phyloP scores from a whole-genome alignment of 2,113 vertebrate species.

The Pedionomus torquatus region DNA sequence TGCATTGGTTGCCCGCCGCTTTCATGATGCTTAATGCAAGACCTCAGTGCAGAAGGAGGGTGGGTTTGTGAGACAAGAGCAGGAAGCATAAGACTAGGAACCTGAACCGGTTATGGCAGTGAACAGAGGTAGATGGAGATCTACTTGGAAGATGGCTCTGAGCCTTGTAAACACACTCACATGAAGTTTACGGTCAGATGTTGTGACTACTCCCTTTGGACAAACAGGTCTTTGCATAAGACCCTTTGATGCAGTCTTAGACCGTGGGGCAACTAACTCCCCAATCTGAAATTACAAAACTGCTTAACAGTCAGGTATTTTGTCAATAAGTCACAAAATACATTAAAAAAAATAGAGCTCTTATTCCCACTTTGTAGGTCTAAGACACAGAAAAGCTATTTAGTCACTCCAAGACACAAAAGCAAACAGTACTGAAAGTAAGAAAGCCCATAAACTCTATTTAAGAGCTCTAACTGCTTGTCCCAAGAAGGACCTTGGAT shows the following conservation, averaged over 20 bases:
- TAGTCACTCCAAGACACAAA: background rate
- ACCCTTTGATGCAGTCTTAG: background rate
- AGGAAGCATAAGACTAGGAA: background rate
- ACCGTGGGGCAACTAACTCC: background rate
- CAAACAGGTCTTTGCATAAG: background rate
- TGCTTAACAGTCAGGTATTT: background rate
- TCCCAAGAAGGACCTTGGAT: background rate
- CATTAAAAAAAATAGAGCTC: background rate
- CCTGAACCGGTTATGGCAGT: accelerated
- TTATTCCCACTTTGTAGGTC: background rate
- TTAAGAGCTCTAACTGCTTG: background rate
- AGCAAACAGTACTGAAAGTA: background rate
- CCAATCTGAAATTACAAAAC: background rate
- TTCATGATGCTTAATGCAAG: background rate
- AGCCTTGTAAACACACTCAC: background rate
- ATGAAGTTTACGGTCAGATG: background rate
- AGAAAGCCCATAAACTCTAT: background rate
- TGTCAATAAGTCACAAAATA: background rate
- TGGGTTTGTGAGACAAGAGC: background rate
- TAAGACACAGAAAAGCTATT: background rate
- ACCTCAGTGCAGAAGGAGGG: background rate
- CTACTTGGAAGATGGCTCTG: background rate
- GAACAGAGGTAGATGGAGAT: background rate
- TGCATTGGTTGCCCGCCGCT: background rate
- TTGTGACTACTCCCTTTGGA: background rate